phyloP scores from a whole-genome alignment of 2,113 vertebrate species.

The Lycaon pictus region DNA sequence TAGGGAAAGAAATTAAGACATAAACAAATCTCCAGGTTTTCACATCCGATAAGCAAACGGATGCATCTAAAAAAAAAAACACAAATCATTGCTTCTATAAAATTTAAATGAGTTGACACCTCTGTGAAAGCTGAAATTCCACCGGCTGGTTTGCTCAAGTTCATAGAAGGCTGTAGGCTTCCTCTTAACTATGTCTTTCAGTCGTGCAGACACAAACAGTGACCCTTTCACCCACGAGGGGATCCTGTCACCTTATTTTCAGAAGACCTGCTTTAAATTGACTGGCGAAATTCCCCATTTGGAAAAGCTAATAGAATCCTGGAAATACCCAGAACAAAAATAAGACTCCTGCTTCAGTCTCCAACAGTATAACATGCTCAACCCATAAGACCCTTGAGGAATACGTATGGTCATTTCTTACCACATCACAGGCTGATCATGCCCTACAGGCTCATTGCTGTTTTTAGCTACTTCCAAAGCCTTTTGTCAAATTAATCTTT shows the following conservation, averaged over 20 bases:
- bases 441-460: background rate
- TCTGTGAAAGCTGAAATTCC: background rate
- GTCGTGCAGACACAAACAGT: background rate
- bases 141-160: background rate
- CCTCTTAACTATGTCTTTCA: background rate
- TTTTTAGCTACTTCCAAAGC: conserved; percentile 61
- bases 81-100: background rate
- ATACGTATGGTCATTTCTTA: background rate
- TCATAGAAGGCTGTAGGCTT: background rate
- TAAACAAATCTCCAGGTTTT: background rate
- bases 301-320: background rate
- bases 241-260: background rate
- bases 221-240: background rate
- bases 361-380: background rate
- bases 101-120: background rate
- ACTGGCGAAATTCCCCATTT: background rate
- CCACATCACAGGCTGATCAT: background rate
- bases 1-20: background rate
- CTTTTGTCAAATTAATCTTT: conserved; percentile 75
- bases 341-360: background rate
- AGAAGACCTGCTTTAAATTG: background rate
- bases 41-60: background rate
- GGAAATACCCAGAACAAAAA: background rate
- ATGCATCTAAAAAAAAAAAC: background rate
- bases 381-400: background rate